Conservation (phyloP, 1,140 invertebrate genomes). For the Sarcophaga peregrina region DNA sequence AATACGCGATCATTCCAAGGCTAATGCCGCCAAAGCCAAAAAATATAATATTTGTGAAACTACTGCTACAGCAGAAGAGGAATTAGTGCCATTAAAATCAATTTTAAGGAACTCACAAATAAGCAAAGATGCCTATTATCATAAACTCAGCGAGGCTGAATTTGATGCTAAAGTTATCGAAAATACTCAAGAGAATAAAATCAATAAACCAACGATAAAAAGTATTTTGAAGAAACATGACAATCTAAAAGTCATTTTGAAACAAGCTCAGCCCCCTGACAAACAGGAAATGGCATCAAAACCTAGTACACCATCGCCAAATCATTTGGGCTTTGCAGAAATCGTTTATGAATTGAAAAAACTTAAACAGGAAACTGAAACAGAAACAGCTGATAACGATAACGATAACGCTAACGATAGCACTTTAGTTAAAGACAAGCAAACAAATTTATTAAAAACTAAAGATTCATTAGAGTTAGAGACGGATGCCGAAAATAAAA, state of each 20-base stretch:
- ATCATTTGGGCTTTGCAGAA: not conserved
- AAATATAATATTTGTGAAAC: not conserved
- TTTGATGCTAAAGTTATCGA: not conserved
- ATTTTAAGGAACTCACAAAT: not conserved
- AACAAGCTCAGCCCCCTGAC: not conserved
- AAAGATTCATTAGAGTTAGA: not conserved
- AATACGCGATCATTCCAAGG: not conserved
- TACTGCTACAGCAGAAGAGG: not conserved
- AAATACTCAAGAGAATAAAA: conserved; percentile 22
- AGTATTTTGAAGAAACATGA: conserved; percentile 28
- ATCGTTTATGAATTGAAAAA: not conserved
- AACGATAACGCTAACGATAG: not conserved
- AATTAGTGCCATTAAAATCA: not conserved
- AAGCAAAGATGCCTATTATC: conserved; percentile 28
- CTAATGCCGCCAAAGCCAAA: not conserved
- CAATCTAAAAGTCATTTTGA: conserved; percentile 11
- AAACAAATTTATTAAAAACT: not conserved
- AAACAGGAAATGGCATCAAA: not conserved
- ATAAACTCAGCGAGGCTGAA: not conserved
- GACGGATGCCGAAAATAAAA: not conserved
- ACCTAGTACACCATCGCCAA: not conserved
- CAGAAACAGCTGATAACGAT: not conserved
- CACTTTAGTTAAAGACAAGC: too few species aligned
- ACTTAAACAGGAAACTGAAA: not conserved
- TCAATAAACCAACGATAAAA: conserved; percentile 31